Conservation (phyloP, 2,888 invertebrate genomes). For the Leptura quadrifasciata region DNA sequence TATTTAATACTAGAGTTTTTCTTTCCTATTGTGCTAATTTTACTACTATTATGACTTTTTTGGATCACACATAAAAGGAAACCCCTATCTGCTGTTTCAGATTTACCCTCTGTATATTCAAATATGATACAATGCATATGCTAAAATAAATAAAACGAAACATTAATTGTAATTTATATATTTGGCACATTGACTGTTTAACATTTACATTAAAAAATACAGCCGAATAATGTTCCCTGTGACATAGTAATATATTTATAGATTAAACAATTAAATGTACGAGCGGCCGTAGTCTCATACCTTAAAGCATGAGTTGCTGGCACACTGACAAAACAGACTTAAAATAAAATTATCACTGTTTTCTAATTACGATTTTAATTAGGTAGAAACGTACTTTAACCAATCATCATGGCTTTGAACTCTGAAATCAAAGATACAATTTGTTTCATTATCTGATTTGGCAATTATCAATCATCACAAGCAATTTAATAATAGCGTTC, state of each 20-base stretch:
- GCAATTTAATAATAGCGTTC: background rate
- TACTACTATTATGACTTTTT: too few species aligned
- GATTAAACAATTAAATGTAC: constrained; percentile 38
- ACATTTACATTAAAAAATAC: constrained; percentile 28
- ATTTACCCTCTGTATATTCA: background rate
- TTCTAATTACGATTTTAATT: constrained; percentile 56
- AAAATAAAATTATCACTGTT: constrained; percentile 55
- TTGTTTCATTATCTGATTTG: constrained; percentile 3
- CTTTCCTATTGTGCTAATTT: too few species aligned
- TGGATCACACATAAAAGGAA: too few species aligned
- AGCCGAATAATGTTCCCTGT: constrained; percentile 12
- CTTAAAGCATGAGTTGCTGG: constrained; percentile 37
- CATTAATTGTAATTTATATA: constrained; percentile 17
- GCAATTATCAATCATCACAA: background rate
- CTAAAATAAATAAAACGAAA: constrained; percentile 14
- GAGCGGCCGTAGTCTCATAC: constrained; percentile 20
- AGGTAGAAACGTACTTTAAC: constrained; percentile 72
- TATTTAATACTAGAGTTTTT: too few species aligned
- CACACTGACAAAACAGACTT: constrained; percentile 38
- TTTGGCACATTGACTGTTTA: constrained; percentile 7
- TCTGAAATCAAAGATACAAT: constrained; percentile 78
- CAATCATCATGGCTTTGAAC: constrained; percentile 96
- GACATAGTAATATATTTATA: constrained; percentile 35
- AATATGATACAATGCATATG: background rate
- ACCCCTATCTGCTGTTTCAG: background rate